Evolutionary conservation across 2,888 invertebrate species (phyloP).

Genomic region (Phengaris alcon): DNA sequence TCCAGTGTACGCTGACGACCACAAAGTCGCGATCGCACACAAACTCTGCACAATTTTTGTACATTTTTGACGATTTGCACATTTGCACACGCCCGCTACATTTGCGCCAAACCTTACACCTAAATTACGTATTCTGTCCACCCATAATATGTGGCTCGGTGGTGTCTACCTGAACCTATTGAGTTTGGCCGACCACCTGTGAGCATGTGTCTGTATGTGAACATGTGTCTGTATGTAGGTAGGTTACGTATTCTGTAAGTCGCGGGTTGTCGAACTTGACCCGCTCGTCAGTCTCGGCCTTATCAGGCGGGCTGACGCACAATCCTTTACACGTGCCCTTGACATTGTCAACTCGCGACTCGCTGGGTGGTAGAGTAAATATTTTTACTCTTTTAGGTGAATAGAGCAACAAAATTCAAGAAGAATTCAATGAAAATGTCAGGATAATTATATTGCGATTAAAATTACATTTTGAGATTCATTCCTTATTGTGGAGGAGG

Average conservation of each 20-base stretch:
- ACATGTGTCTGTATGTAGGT: not conserved
- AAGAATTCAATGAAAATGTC: not conserved
- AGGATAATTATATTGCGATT: not conserved
- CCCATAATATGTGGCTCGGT: no score
- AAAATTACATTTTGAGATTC: not conserved
- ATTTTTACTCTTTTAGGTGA: not conserved
- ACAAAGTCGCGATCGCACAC: no score
- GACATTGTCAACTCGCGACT: conserved; percentile 1
- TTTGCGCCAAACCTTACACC: no score
- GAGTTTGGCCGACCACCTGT: no score
- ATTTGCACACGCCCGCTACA: no score
- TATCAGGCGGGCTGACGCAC: conserved; percentile 5
- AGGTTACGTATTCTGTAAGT: not conserved
- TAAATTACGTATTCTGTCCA: no score
- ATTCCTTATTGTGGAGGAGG: not conserved
- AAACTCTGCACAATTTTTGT: no score
- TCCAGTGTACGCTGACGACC: no score
- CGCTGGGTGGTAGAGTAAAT: not conserved
- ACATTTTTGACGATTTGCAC: no score
- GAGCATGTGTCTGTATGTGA: no score
- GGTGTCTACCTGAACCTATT: no score
- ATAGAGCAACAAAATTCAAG: conserved; percentile 1
- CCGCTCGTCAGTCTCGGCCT: not conserved
- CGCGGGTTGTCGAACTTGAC: conserved; percentile 13
- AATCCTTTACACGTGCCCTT: conserved; percentile 3